phyloP scores from a whole-genome alignment of 2,113 vertebrate genomes.

The Struthio camelus region DNA sequence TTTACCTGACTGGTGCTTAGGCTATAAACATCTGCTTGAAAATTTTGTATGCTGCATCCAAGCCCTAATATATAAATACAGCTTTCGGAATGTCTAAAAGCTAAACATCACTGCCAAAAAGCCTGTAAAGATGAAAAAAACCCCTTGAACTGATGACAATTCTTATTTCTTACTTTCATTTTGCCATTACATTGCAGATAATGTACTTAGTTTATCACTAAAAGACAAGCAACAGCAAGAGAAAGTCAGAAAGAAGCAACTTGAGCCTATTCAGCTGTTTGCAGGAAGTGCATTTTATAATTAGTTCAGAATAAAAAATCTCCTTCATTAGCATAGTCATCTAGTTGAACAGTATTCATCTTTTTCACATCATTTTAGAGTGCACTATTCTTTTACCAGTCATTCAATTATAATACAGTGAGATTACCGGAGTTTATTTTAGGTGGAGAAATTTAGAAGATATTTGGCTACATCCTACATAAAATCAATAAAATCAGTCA shows the following conservation, averaged over 20 bases:
- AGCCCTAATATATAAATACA: background rate
- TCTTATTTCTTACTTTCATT: background rate
- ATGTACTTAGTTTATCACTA: background rate
- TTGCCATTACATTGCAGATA: background rate
- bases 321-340: background rate
- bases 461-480: background rate
- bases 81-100: background rate
- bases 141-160: background rate
- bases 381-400: background rate
- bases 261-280: conserved; percentile 1
- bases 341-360: background rate
- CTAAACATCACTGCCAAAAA: background rate
- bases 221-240: background rate
- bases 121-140: background rate
- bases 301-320: background rate
- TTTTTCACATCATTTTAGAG: background rate
- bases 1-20: background rate
- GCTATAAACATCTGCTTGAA: background rate
- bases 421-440: background rate
- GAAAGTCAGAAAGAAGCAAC: background rate
- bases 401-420: background rate
- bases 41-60: background rate
- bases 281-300: background rate
- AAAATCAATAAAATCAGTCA: background rate
- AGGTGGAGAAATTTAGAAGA: background rate